Percentiles rank a stretch among this genome's conserved stretches.
These are phyloP conservation scores for Oenanthe oenanthe DNA, from an alignment of 2,113 vertebrate species.

Conservation along the genomic window DNA sequence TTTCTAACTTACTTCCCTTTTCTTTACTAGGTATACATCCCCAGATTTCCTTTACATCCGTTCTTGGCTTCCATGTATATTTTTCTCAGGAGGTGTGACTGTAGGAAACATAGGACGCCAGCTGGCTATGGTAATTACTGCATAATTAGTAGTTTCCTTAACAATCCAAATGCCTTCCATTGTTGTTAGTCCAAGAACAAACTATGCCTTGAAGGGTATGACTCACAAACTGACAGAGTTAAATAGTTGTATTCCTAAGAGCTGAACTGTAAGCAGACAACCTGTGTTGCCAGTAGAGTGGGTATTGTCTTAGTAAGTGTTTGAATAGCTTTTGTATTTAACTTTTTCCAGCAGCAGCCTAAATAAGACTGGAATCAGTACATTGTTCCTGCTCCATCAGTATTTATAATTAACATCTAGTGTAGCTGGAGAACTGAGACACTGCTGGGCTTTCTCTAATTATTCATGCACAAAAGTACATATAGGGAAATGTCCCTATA, in stretches of 20 bases:
- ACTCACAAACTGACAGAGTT: neutral
- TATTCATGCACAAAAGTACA: neutral
- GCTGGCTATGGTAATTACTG: slow-evolving; percentile 89
- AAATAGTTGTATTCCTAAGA: neutral
- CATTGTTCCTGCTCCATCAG: neutral
- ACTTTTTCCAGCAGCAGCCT: neutral
- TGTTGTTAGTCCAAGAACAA: slow-evolving; percentile 17
- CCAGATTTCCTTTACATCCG: slow-evolving; percentile 96
- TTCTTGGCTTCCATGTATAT: slow-evolving; percentile 98
- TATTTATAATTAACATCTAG: neutral
- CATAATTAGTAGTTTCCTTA: slow-evolving; percentile 31
- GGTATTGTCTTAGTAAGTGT: neutral
- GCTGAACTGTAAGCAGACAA: neutral
- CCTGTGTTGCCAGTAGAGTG: neutral
- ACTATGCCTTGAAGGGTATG: slow-evolving; percentile 49
- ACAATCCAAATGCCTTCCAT: neutral
- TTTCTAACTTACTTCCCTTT: neutral
- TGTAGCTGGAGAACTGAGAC: neutral
- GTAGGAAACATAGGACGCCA: slow-evolving; percentile 98
- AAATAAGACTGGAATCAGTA: neutral
- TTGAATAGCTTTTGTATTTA: neutral
- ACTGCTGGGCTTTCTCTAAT: neutral
- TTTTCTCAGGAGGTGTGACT: slow-evolving; percentile 97
- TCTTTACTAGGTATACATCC: slow-evolving; percentile 87
- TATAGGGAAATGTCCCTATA: neutral